Base-by-base conservation (phyloP, 2,888 invertebrate species). In the Invenusta paracnida region DNA sequence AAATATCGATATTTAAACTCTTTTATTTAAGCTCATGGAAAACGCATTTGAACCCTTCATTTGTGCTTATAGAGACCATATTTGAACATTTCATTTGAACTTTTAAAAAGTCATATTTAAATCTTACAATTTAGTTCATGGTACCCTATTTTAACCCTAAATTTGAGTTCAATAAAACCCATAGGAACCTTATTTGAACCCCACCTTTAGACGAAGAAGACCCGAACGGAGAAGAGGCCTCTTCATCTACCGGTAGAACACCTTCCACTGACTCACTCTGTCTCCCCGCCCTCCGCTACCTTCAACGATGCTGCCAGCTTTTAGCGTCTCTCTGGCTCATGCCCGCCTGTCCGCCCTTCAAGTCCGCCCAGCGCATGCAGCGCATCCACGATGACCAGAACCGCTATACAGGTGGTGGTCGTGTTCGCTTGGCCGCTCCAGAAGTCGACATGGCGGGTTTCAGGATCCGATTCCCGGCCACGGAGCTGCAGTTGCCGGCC, bases 291-390 rank as follows among this genome's bases (percentile, higher is more conserved):
- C 92, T 97, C 30, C 95, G 95, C 89, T 95, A 96, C 89, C 92
- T 97, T 30, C 94, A 95, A 90, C 95, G 94, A 88, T 96, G 96
- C 90, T 95, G 95, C 86, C 94, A 94, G 87, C 96, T 97, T 88
- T 92, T 97, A 85, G 94, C 95, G 0, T 95, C 95, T 92, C 96
- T 97, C 96, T 96, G 95, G 91, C 94, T 94, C 89, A 96, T 97
- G 96, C 96, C 96, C 0, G 95, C 96, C 89, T 96, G 96, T 90
- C 97, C 97, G 0, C 95, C 95, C 87, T 96, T 97, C 90, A 96
- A 96, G 91, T 94, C 96, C 17, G 95, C 96, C 0, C 95, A 86
- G n/a, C 85, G 82, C 25, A 28, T 83, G 48, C 48, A 17, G 17
- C 23, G 11, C 29, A 31, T 13, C 28, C 66, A 86, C 86, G n/a